Conservation (phyloP, 2,113 vertebrate species). For the Potamarius usumacintae region DNA sequence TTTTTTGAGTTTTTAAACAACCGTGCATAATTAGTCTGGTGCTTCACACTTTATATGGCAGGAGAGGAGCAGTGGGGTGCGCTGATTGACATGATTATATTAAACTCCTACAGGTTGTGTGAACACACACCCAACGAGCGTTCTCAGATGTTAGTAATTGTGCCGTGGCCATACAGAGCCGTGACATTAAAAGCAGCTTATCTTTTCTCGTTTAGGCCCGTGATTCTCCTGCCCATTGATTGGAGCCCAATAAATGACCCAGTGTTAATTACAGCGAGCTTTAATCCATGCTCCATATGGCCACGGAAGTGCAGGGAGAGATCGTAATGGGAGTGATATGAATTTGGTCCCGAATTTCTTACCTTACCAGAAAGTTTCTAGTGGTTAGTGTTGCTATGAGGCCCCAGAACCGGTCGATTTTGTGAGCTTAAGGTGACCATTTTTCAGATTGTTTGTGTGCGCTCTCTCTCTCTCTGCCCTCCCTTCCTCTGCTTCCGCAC, state of each 20-base stretch:
- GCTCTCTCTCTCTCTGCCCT: slow-evolving; percentile 7
- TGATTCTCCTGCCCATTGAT: slow-evolving; percentile 50
- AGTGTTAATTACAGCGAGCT: slow-evolving; percentile 52
- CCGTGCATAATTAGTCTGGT: neutral
- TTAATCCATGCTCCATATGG: slow-evolving; percentile 46
- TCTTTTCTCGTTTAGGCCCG: slow-evolving; percentile 45
- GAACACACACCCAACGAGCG: neutral
- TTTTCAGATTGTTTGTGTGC: slow-evolving; percentile 26
- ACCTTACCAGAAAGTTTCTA: slow-evolving; percentile 22
- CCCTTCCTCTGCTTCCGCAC: slow-evolving; percentile 10
- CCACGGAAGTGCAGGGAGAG: slow-evolving; percentile 42
- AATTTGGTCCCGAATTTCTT: neutral
- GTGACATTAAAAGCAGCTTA: slow-evolving; percentile 54
- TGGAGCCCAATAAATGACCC: slow-evolving; percentile 48
- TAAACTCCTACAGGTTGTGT: slow-evolving; percentile 29
- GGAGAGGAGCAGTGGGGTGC: neutral
- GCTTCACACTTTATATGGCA: too few species aligned
- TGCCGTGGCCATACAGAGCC: slow-evolving; percentile 23
- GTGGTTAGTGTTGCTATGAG: neutral
- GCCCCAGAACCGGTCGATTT: slow-evolving; percentile 9
- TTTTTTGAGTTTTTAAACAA: neutral
- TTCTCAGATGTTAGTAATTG: slow-evolving; percentile 48
- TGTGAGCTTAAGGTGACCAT: slow-evolving; percentile 41
- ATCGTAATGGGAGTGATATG: slow-evolving; percentile 44
- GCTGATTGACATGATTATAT: slow-evolving; percentile 39